Base-by-base conservation (phyloP, 2,888 invertebrate species). In the Sphaerophoria rueppellii region DNA sequence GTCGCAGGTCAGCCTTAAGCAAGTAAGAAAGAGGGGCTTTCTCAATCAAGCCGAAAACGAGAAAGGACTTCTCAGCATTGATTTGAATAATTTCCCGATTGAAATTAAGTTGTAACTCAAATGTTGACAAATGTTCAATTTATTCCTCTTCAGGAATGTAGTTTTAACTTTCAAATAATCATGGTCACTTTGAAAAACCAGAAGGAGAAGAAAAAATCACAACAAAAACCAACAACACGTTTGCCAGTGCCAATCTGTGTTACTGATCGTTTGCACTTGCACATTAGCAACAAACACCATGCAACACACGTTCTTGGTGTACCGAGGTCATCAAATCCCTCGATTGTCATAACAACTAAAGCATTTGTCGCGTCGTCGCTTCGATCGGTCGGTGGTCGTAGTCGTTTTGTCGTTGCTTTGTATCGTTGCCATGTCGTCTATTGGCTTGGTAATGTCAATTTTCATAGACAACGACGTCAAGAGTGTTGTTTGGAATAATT, bases 401-500 rank as follows among this genome's bases (percentile, higher is more conserved):
- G 43, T 43, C 9, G 43, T 43, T 2, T 24, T 24, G 43, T 43
- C 9, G 43, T 43, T 9, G 43, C 11, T 9, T 16, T 48, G 24
- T 24, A 24, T 24, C 24, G 24, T 24, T 24, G 24, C 24, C 24
- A 2, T 7, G 46, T 7, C 2, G 24, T 34, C n/a, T 11, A 69
- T 69, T 74, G 61, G 61, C 74, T 48, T 69, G 61, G 61, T 50
- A 9, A 69, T 55, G 77, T 69, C 57, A 69, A 50, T 60, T 67
- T 77, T 67, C 55, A 50, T 69, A 61, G 52, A 35, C 46, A 72
- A 55, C 57, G 24, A 58, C 71, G 70, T 74, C 70, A 74, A 74
- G 58, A 72, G 80, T 65, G 82, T 70, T 70, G 52, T 24, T 24
- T 24, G 52, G 65, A 78, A 74, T 82, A 82, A 82, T 78, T 82